Evolutionary conservation across 2,797 vertebrate genomes (phyloP), one percentile per base, ranked within the genome.

Genomic region (Sorex maritimensis): DNA sequence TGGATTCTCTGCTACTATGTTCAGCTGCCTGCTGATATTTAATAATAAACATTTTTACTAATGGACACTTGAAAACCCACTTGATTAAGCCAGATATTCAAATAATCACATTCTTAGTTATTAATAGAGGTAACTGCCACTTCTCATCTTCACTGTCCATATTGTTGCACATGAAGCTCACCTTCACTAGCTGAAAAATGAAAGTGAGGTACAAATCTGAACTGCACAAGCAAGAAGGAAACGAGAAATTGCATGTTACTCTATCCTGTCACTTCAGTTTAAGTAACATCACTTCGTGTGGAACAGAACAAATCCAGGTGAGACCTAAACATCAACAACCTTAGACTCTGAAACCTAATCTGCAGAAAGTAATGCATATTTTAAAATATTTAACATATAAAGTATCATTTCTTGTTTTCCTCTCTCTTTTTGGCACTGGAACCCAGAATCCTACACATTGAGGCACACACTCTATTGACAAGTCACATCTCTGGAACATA

Each of bases 41-140:
- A 96, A 96, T 97, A 93, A 95, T 94, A 96, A 97, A 97, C 92
- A 96, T 94, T 96, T 96, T 96, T 94, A 95, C 93, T 97, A 96
- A 95, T 80, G 95, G 95, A 95, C 81, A 95, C 95, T 97, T 77
- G 88, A 94, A 96, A 88, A 83, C 34, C 92, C 96, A 95, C 92
- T 86, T 95, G 91, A 97, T 95, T 96, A 96, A 94, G 93, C 30
- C 5, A 92, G 91, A 87, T 67, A 58, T 83, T 93, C 58, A 92
- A 65, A 90, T 88, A 93, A 95, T 95, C 95, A 96, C 71, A 88
- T 95, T 95, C 95, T 88, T 93, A 93, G 95, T 95, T 95, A 92
- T 94, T 94, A 96, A 94, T 93, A 90, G 90, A 90, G 84, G 93
- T 92, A 95, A 96, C 81, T 96, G 93, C 90, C 52, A 95, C 71